Evolutionary conservation across 2,113 vertebrate genomes (phyloP).

Genomic region (Leuciscus idus): DNA sequence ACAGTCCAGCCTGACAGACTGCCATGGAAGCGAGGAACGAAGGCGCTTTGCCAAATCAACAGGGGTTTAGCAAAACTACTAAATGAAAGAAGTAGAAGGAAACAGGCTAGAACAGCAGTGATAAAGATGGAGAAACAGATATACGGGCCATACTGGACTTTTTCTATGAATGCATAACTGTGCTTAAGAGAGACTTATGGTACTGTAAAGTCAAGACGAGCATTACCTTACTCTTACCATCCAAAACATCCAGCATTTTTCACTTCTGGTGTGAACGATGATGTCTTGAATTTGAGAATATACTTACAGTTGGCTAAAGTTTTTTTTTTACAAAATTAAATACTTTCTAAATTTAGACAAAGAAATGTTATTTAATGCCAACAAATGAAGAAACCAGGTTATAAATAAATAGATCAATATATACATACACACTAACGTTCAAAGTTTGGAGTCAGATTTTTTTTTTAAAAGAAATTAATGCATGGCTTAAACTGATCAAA

Average conservation of each 20-base stretch:
- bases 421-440: neutral
- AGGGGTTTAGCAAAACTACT: constrained; percentile 34
- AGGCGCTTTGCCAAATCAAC: constrained; percentile 24
- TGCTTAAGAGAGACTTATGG: neutral
- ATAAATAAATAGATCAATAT: neutral
- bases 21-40: neutral
- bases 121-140: constrained; percentile 35
- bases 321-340: neutral
- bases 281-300: neutral
- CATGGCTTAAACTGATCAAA: neutral
- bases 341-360: neutral
- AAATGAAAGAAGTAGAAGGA: constrained; percentile 7
- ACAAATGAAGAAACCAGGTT: neutral
- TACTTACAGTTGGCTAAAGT: neutral
- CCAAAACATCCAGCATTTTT: neutral
- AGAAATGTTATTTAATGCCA: neutral
- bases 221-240: neutral
- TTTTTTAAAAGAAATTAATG: neutral
- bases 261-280: neutral
- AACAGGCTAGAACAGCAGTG: constrained; percentile 19
- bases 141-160: neutral
- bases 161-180: neutral
- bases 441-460: neutral
- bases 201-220: neutral
- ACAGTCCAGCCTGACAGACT: constrained; percentile 44